Percentiles rank a stretch among this genome's conserved stretches.
Conservation (phyloP, 2,113 vertebrate genomes). For the Phylloscopus whistleri region DNA sequence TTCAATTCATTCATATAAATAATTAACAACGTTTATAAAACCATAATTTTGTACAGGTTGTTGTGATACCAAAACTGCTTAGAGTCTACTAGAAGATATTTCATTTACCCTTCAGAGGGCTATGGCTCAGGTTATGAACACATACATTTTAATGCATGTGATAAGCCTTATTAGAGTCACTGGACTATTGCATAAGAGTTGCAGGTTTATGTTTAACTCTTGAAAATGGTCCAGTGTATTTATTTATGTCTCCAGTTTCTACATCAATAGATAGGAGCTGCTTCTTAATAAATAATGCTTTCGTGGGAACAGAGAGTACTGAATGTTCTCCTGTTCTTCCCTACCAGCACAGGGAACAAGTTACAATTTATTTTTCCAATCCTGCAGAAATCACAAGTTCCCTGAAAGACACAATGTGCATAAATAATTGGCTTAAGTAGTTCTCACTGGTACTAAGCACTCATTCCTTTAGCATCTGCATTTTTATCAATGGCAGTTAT, state of each 20-base stretch:
- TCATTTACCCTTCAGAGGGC: not conserved
- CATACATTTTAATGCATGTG: not conserved
- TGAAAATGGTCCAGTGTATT: not conserved
- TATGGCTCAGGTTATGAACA: not conserved
- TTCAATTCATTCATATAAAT: not conserved
- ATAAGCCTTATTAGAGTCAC: not conserved
- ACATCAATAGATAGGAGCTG: not conserved
- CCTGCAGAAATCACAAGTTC: not conserved
- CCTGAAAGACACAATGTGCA: not conserved
- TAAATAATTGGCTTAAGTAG: not conserved
- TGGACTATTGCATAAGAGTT: not conserved
- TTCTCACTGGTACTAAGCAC: not conserved
- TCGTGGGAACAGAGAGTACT: not conserved
- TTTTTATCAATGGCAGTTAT: not conserved
- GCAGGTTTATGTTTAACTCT: not conserved
- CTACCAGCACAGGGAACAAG: not conserved
- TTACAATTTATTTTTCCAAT: not conserved
- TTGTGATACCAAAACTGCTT: not conserved
- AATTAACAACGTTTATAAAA: not conserved
- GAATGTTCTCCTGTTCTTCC: not conserved
- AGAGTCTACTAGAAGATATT: not conserved
- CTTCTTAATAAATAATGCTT: not conserved
- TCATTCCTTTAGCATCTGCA: not conserved
- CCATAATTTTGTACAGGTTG: not conserved
- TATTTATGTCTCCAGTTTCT: not conserved